Conservation (phyloP, 2,888 invertebrate species). For the Vesta saturnalis region DNA sequence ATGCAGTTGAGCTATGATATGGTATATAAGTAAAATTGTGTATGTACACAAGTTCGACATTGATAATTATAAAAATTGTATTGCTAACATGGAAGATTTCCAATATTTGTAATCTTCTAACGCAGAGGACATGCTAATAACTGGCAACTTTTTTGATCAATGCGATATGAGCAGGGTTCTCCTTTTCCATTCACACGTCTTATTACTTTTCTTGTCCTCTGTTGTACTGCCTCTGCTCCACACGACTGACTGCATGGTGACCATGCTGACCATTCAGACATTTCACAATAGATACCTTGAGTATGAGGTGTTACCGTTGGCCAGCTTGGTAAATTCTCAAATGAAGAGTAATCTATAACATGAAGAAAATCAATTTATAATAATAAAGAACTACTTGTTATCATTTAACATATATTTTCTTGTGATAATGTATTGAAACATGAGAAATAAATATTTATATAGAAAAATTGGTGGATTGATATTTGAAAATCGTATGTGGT, state of each 20-base stretch:
- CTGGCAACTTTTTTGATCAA: conserved; percentile 59
- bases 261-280: conserved; percentile 76
- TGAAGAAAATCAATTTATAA: not conserved
- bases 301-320: conserved; percentile 22
- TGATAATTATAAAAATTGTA: conserved; percentile 14
- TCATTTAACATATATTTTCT: too few relatives aligned
- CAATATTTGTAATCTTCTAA: conserved; percentile 21
- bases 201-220: conserved; percentile 64
- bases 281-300: conserved; percentile 64
- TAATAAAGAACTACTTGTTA: too few relatives aligned
- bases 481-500: too few relatives aligned
- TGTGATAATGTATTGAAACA: too few relatives aligned
- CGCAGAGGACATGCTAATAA: conserved; percentile 49
- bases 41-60: not conserved
- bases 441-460: too few relatives aligned
- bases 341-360: conserved; percentile 5
- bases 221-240: conserved; percentile 66
- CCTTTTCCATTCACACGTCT: conserved; percentile 57
- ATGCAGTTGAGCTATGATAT: not conserved
- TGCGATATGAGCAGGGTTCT: conserved; percentile 57
- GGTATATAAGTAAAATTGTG: conserved; percentile 4
- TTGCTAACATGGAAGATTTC: conserved; percentile 9
- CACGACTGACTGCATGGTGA: conserved; percentile 74
- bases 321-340: conserved; percentile 36
- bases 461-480: too few relatives aligned